Percentiles rank a stretch among this genome's conserved stretches.
Evolutionary conservation across 1,140 invertebrate genomes (phyloP).

Genomic region (Kradibia gibbosae): DNA sequence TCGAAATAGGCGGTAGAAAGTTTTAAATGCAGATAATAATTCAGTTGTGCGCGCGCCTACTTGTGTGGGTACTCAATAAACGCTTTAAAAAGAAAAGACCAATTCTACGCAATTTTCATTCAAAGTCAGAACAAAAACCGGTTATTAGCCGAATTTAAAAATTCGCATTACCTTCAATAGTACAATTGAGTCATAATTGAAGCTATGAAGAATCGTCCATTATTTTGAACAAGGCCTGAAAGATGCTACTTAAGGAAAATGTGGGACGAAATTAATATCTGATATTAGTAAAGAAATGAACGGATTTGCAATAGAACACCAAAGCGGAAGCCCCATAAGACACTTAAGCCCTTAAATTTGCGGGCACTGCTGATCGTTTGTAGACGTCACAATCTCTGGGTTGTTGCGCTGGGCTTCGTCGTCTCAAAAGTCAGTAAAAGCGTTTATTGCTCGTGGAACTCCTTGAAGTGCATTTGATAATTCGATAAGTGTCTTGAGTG

Average conservation of each 20-base stretch:
- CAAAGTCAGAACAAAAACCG: too few relatives aligned
- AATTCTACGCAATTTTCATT: too few relatives aligned
- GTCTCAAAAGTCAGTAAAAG: neutral
- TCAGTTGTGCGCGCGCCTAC: too few relatives aligned
- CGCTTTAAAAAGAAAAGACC: too few relatives aligned
- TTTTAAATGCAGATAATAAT: too few relatives aligned
- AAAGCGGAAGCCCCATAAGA: conserved; percentile 2
- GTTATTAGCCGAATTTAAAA: too few relatives aligned
- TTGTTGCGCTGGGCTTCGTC: conserved; percentile 26
- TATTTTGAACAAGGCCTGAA: too few relatives aligned
- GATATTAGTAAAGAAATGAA: neutral
- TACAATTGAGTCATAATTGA: too few relatives aligned
- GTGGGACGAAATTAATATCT: neutral
- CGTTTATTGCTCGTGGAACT: conserved; percentile 27
- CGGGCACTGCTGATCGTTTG: neutral
- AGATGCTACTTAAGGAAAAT: neutral
- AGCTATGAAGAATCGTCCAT: too few relatives aligned
- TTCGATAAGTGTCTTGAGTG: conserved; percentile 38
- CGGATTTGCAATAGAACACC: neutral
- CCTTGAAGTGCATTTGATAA: conserved; percentile 35
- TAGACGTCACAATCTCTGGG: conserved; percentile 2
- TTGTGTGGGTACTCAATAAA: too few relatives aligned
- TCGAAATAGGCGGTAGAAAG: too few relatives aligned
- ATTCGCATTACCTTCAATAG: too few relatives aligned
- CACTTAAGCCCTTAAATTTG: neutral